Conservation (phyloP, 2,888 invertebrate genomes). For the Masnerella sp. region DNA sequence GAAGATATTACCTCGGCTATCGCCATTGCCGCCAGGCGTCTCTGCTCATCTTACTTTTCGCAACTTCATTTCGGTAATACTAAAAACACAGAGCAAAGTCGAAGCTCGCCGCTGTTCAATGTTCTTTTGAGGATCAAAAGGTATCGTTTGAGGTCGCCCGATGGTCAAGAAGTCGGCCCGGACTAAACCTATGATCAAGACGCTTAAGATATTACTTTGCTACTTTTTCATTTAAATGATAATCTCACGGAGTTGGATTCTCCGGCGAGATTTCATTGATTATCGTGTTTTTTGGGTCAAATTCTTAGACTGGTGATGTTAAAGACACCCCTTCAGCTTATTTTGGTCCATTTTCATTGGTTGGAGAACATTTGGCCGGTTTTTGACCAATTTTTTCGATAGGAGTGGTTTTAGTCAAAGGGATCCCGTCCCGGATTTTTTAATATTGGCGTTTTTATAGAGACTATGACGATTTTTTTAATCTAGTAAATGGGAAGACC, state of each 20-base stretch:
- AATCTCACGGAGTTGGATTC: constrained; percentile 4
- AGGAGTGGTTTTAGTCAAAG: too few relatives aligned
- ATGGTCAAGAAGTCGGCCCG: constrained; percentile 52
- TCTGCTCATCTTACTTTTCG: constrained; percentile 69
- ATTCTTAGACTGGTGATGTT: too few relatives aligned
- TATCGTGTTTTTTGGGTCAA: constrained; percentile 21
- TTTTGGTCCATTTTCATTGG: too few relatives aligned
- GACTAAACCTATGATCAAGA: constrained; percentile 52
- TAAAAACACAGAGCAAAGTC: constrained; percentile 60
- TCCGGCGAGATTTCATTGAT: constrained; percentile 22
- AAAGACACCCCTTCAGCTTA: too few relatives aligned
- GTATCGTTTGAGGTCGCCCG: constrained; percentile 61
- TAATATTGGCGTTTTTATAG: too few relatives aligned
- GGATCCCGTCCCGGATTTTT: too few relatives aligned
- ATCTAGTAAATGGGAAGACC: too few relatives aligned
- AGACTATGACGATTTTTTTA: too few relatives aligned
- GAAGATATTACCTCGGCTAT: constrained; percentile 74
- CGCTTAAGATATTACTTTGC: constrained; percentile 59
- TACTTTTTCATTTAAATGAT: constrained; percentile 55
- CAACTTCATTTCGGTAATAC: constrained; percentile 72
- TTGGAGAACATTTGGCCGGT: too few relatives aligned
- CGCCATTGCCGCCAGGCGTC: constrained; percentile 62
- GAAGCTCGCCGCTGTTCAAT: constrained; percentile 43
- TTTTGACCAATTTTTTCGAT: too few relatives aligned
- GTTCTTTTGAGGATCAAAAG: constrained; percentile 61